Evolutionary conservation across 2,797 vertebrate genomes (phyloP), one percentile per base, ranked within the genome.

Genomic region (Poecilia picta): DNA sequence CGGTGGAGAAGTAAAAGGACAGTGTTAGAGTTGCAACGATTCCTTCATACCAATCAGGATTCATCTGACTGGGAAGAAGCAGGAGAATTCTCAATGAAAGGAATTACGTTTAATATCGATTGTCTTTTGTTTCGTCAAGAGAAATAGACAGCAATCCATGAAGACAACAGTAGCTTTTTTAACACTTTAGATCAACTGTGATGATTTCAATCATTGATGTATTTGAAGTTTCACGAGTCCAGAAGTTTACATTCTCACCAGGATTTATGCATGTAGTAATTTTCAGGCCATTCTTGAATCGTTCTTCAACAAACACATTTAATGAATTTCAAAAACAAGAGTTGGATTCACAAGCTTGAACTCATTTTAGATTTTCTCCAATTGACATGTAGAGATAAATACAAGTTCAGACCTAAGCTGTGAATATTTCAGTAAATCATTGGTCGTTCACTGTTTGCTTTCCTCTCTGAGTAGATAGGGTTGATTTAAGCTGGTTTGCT

Each of bases 111-210:
- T 18, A 49, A 49, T 55, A 41, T 43, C 75, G 41, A 57, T 43
- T 3, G 0, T 39, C 15, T 39, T 55, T 23, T 23, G 87, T 84
- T 91, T 88, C 74, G 18, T 81, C 79, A 71, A 0, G 55, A 79
- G 82, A 73, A 46, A 72, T 47, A 36, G 18, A 73, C 36, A 73
- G 62, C 3, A 3, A 28, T 59, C 15, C 62, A 64, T 33, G 16
- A 59, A 31, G 12, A 64, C 7, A 18, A 36, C 13, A 16, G 31
- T 64, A 64, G 59, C 13, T 33, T 8, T 59, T 7, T 15, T 59
- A 31, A 31, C 57, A 20, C 6, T 31, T 15, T 28, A 31, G 28
- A 28, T 6, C 5, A 16, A 8, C 31, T 31, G 57, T 16, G 13
- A 59, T 15, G 28, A 64, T 64, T 64, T 31, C 59, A 33, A 18